Evolutionary conservation across 37 sponge, comb jelly and placozoan species (phyloP), one percentile per base, ranked within the genome.

Genomic region (Beroe ovata): DNA sequence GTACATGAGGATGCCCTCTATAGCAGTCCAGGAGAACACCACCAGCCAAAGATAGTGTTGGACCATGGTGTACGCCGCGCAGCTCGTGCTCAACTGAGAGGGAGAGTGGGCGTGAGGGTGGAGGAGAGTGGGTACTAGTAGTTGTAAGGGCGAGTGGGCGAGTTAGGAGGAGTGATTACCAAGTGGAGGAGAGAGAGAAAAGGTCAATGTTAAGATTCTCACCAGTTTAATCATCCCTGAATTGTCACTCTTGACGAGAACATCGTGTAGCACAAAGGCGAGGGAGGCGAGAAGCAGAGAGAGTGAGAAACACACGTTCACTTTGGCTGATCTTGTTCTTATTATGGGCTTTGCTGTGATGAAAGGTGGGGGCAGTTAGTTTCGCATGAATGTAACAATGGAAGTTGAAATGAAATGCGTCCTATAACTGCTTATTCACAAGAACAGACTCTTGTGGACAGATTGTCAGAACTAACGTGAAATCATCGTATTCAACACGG

Each of bases 11-110:
- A 77, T 18, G 20, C 84, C 84, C 28, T 77, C 84, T 22, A 77
- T 77, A 1, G 33, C 21, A 19, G 84, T 77, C 84, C 84, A 77
- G 36, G 41, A n/a, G 22, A 77, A 77, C 29, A 77, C 84, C 16
- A 77, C 84, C 26, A 77, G 84, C 84, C 84, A 77, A n/a, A 77
- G 8, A 54, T 77, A 77, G 84, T 77, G 84, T 25, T 77, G 84
- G 1, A 77, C 22, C 84, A 77, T 77, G 38, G 84, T 77, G 84
- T 77, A 77, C 28, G 41, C 84, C 14, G 54, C 54, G 21, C 84
- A 77, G 8, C 35, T 37, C 36, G 16, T 32, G 34, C 69, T 66
- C 36, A 29, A 34, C 69, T 66, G 69, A 30, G 30, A 66, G 6
- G 54, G 54, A 11, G 54, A 47, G 54, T 47, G n/a, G n/a, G n/a